Percentiles rank a stretch among this genome's conserved stretches.
These are phyloP conservation scores for Machimus atricapillus DNA, from an alignment of 2,888 invertebrate species.

Conservation along the genomic window DNA sequence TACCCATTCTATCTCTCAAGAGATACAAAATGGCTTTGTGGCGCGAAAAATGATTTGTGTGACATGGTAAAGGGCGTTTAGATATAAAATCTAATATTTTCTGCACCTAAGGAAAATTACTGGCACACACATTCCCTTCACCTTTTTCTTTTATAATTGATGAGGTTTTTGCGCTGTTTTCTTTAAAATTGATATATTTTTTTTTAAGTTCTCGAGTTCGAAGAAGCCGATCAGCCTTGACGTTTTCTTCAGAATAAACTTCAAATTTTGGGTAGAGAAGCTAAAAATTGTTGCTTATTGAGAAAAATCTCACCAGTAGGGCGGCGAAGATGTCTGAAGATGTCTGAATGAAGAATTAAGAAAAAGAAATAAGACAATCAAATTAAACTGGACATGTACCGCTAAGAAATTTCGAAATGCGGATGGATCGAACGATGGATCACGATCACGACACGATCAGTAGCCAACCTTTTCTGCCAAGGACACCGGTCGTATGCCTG, in stretches of 20 bases:
- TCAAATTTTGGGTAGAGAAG: neutral
- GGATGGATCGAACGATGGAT: neutral
- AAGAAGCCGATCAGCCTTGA: neutral
- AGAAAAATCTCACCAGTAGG: neutral
- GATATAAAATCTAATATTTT: neutral
- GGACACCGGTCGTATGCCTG: neutral
- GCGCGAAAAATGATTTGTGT: neutral
- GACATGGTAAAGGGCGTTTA: neutral
- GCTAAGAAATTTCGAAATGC: slow-evolving; percentile 1
- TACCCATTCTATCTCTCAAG: neutral
- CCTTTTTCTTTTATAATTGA: neutral
- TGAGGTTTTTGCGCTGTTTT: neutral
- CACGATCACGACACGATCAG: neutral
- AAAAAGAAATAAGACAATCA: neutral
- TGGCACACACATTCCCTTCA: neutral
- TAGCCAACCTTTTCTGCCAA: neutral
- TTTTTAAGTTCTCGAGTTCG: neutral
- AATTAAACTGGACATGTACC: neutral
- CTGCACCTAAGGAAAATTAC: neutral
- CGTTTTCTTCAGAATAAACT: neutral
- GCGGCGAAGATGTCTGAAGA: neutral
- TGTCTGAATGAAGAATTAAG: neutral
- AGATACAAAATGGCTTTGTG: neutral
- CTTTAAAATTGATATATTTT: neutral
- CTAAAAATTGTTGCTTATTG: neutral